Evolutionary conservation across 1,140 invertebrate species (phyloP).

Genomic region (Psix sp.): DNA sequence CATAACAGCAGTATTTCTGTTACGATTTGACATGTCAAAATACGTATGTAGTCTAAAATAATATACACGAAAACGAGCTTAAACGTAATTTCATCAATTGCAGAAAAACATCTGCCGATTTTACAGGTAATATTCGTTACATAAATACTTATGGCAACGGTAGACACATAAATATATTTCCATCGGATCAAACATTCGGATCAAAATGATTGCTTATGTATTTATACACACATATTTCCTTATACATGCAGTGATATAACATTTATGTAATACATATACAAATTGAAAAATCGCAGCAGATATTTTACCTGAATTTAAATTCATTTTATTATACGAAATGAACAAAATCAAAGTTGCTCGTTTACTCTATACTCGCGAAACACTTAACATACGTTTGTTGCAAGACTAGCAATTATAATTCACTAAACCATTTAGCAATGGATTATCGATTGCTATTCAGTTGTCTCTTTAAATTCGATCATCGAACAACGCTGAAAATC

Average conservation of each 20-base stretch:
- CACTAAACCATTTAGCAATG: conserved; percentile 27
- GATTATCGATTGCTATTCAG: conserved; percentile 8
- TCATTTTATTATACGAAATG: conserved; percentile 1
- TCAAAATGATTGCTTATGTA: conserved; percentile 6
- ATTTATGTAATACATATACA: conserved; percentile 14
- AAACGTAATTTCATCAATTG: background rate
- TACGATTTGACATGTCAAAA: too few species aligned
- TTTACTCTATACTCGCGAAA: conserved; percentile 22
- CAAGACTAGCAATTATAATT: conserved; percentile 40
- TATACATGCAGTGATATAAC: conserved; percentile 6
- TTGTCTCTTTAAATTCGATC: conserved; percentile 8
- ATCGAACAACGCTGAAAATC: conserved; percentile 15
- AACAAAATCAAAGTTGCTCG: conserved; percentile 18
- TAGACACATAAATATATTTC: conserved; percentile 16
- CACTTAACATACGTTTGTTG: conserved; percentile 24
- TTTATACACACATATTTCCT: conserved; percentile 11
- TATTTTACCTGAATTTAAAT: conserved; percentile 19
- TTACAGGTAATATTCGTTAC: background rate
- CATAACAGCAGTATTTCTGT: too few species aligned
- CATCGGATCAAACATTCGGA: conserved; percentile 28
- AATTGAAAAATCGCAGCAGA: conserved; percentile 11
- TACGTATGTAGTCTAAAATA: too few species aligned
- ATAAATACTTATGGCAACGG: conserved; percentile 37
- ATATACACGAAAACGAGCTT: too few species aligned
- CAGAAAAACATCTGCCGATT: too few species aligned